phyloP scores from a whole-genome alignment of 2,113 vertebrate genomes.

The Spea multiplicata region DNA sequence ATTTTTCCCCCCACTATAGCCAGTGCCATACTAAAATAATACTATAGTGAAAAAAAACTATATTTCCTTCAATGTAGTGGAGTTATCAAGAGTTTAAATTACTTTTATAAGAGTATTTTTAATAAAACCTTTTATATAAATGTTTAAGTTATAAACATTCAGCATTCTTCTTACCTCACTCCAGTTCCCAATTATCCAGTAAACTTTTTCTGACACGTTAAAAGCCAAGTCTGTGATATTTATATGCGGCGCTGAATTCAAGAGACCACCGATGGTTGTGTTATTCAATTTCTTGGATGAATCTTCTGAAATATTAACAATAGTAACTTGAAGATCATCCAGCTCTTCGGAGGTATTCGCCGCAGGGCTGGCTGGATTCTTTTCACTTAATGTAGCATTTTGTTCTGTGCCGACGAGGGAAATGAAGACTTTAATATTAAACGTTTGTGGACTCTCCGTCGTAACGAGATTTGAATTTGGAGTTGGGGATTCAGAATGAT shows the following conservation, averaged over 20 bases:
- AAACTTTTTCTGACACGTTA: conserved; percentile 51
- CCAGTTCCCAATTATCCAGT: conserved; percentile 89
- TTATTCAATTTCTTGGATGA: conserved; percentile 46
- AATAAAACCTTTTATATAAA: too few species aligned
- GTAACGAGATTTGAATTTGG: conserved; percentile 36
- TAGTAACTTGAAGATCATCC: conserved; percentile 35
- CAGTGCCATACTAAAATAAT: too few species aligned
- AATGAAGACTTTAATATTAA: conserved; percentile 24
- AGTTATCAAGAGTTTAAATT: too few species aligned
- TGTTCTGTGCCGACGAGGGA: conserved; percentile 33
- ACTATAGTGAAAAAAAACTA: too few species aligned
- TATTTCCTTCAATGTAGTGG: too few species aligned
- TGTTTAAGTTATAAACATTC: too few species aligned
- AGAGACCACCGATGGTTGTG: conserved; percentile 45
- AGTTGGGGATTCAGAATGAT: not conserved
- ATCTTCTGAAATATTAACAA: conserved; percentile 11
- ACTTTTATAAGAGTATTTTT: too few species aligned
- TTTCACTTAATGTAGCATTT: not conserved
- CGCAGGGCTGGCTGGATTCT: conserved; percentile 42
- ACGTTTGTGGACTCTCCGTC: conserved; percentile 25
- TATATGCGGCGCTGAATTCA: conserved; percentile 50
- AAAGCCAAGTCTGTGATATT: conserved; percentile 47
- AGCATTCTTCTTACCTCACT: conserved; percentile 70
- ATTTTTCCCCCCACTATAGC: too few species aligned
- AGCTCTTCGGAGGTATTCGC: not conserved